These are phyloP conservation scores for Netelia melanura DNA, from an alignment of 2,888 invertebrate genomes.

Conservation along the genomic window DNA sequence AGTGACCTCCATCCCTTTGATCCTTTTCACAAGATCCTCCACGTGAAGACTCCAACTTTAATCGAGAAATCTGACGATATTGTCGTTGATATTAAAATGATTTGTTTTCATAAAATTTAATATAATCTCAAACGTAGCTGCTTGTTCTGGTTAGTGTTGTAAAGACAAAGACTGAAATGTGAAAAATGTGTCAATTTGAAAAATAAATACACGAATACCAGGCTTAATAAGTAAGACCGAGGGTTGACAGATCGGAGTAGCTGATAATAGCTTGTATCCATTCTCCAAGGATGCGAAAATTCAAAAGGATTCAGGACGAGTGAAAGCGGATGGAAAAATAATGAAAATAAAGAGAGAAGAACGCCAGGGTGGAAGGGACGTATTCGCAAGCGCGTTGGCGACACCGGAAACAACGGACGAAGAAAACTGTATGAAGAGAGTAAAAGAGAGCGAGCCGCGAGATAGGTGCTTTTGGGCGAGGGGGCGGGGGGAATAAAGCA, in stretches of 20 bases:
- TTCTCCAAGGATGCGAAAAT: slow-evolving; percentile 17
- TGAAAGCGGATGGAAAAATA: slow-evolving; percentile 1
- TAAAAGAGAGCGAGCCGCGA: slow-evolving; percentile 36
- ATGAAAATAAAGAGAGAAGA: slow-evolving; percentile 33
- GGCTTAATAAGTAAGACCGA: background rate
- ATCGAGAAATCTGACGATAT: slow-evolving; percentile 21
- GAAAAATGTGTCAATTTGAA: no score
- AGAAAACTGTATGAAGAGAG: slow-evolving; percentile 14
- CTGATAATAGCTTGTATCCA: slow-evolving; percentile 12
- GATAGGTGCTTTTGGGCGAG: background rate
- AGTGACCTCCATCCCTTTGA: no score
- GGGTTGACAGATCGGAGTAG: slow-evolving; percentile 2
- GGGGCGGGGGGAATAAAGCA: slow-evolving; percentile 73
- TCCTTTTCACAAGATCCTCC: slow-evolving; percentile 20
- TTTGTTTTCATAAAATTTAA: no score
- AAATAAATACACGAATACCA: no score
- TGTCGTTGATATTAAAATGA: slow-evolving; percentile 59
- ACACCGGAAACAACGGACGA: slow-evolving; percentile 29
- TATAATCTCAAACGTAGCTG: no score
- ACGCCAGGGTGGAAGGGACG: slow-evolving; percentile 24
- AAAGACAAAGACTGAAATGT: no score
- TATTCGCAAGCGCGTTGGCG: slow-evolving; percentile 38
- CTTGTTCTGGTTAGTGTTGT: no score
- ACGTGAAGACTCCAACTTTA: slow-evolving; percentile 42
- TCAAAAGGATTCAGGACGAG: slow-evolving; percentile 28